Evolutionary conservation across 1,140 invertebrate genomes (phyloP).

Genomic region (Schlechtendalia chinensis): DNA sequence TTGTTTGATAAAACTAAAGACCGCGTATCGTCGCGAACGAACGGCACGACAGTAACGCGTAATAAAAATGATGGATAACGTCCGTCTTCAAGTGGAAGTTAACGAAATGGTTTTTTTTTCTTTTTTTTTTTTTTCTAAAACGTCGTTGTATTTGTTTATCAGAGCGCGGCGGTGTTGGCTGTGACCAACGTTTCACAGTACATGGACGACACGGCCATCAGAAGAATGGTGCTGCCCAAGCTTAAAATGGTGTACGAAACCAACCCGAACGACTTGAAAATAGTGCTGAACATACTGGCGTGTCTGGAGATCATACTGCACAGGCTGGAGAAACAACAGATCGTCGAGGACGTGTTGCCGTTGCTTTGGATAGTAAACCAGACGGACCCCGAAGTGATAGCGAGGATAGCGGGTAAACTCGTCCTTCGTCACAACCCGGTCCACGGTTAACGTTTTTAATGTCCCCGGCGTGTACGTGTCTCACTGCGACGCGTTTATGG

Average conservation of each 20-base stretch:
- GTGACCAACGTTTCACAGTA: slow-evolving; percentile 82
- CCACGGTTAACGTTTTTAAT: too few species aligned
- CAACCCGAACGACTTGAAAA: slow-evolving; percentile 74
- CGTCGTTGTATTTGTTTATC: slow-evolving; percentile 8
- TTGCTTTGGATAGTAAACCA: slow-evolving; percentile 83
- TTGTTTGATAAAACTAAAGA: too few species aligned
- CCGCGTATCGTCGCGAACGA: too few species aligned
- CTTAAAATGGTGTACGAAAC: slow-evolving; percentile 85
- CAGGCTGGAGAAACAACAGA: slow-evolving; percentile 81
- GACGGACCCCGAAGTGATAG: slow-evolving; percentile 78
- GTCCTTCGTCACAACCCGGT: too few species aligned
- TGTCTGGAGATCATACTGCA: slow-evolving; percentile 77
- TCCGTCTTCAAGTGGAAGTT: too few species aligned
- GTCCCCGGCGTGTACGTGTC: too few species aligned
- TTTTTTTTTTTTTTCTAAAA: too few species aligned
- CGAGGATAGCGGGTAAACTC: slow-evolving; percentile 74
- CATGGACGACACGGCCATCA: slow-evolving; percentile 78
- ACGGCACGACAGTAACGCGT: too few species aligned
- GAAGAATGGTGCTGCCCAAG: slow-evolving; percentile 80
- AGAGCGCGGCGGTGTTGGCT: slow-evolving; percentile 87
- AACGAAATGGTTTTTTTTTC: too few species aligned
- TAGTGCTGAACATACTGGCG: slow-evolving; percentile 72
- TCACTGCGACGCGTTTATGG: too few species aligned
- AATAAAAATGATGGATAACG: too few species aligned
- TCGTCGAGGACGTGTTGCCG: slow-evolving; percentile 89